Evolutionary conservation across 2,113 vertebrate genomes (phyloP).

Genomic region (Spheniscus mendiculus): DNA sequence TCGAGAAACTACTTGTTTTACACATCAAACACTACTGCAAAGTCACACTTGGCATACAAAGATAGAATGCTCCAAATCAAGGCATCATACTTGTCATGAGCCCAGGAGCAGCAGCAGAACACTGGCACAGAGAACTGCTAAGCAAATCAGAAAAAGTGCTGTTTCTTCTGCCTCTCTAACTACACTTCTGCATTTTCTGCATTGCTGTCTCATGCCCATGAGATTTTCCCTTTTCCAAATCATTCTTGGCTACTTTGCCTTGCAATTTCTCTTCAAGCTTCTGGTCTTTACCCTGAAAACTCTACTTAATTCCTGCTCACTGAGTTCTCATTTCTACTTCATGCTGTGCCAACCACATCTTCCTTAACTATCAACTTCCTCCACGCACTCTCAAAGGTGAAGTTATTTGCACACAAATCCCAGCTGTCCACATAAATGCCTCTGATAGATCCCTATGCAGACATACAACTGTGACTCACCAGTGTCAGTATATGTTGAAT

Average conservation of each 20-base stretch:
- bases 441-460: not conserved
- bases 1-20: not conserved
- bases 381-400: not conserved
- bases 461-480: not conserved
- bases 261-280: not conserved
- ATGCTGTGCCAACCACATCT: not conserved
- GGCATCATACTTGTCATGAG: not conserved
- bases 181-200: not conserved
- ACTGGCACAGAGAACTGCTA: not conserved
- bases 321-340: not conserved
- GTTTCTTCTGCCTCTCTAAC: not conserved
- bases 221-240: not conserved
- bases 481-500: not conserved
- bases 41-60: not conserved
- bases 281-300: not conserved
- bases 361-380: not conserved
- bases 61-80: not conserved
- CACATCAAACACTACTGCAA: not conserved
- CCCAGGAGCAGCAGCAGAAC: not conserved
- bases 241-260: not conserved
- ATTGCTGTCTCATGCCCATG: not conserved
- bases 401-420: not conserved
- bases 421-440: not conserved
- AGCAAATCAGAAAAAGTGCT: not conserved
- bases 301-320: not conserved